Percentiles rank a stretch among this genome's conserved stretches.
Conservation (phyloP, 1,140 invertebrate genomes). For the Megalonaias nervosa region DNA sequence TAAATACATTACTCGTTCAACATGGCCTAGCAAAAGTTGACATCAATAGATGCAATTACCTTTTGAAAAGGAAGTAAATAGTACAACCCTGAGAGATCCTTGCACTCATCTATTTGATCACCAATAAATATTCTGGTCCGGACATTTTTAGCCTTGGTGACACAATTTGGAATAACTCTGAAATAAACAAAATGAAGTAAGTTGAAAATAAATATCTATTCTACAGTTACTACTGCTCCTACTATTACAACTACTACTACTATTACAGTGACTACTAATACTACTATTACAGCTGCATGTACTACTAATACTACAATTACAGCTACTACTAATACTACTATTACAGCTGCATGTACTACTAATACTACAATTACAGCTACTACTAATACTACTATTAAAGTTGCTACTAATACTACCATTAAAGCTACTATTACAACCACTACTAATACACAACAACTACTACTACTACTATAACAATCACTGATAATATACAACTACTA, state of each 20-base stretch:
- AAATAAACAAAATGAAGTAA: conserved; percentile 36
- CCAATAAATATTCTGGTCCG: conserved; percentile 93
- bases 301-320: not conserved
- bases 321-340: not conserved
- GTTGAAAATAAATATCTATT: conserved; percentile 14
- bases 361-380: not conserved
- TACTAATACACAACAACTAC: too few relatives aligned
- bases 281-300: not conserved
- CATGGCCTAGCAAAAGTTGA: conserved; percentile 54
- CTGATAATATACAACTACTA: too few relatives aligned
- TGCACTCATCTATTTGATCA: conserved; percentile 93
- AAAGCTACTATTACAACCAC: not conserved
- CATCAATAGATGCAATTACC: conserved; percentile 78
- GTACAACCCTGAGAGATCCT: conserved; percentile 94
- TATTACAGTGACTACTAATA: not conserved
- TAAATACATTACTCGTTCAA: not conserved
- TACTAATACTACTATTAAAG: not conserved
- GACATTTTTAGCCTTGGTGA: conserved; percentile 99
- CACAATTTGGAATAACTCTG: conserved; percentile 92
- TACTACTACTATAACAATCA: not conserved
- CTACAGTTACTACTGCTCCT: not conserved
- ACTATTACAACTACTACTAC: not conserved
- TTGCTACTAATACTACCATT: not conserved
- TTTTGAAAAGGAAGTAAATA: conserved; percentile 96
- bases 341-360: not conserved